Evolutionary conservation across 1,140 invertebrate genomes (phyloP).

Genomic region (Diprion similis): DNA sequence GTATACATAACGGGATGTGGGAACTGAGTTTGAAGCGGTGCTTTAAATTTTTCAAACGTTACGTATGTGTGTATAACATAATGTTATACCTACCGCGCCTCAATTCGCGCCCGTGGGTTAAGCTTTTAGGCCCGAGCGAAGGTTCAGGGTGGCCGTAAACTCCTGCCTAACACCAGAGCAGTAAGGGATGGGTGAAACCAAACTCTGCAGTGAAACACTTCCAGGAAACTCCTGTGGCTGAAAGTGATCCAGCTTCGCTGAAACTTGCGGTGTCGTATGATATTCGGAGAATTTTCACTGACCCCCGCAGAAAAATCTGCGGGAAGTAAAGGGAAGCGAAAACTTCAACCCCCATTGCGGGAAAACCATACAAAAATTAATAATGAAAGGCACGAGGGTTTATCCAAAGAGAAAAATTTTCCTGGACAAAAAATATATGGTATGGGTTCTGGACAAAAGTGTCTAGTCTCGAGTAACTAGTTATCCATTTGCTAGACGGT

Average conservation of each 20-base stretch:
- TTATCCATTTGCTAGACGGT: no score
- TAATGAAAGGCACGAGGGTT: no score
- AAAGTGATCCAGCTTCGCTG: background rate
- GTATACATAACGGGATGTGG: no score
- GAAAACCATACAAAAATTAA: no score
- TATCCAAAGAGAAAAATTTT: no score
- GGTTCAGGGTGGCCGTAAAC: background rate
- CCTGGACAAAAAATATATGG: no score
- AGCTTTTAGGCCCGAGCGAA: constrained; percentile 14
- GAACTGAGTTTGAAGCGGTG: background rate
- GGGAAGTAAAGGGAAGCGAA: background rate
- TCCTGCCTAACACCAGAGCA: no score
- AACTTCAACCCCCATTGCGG: background rate
- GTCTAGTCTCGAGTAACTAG: no score
- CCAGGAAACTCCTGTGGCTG: background rate
- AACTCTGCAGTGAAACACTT: background rate
- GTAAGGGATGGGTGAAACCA: no score
- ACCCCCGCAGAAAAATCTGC: background rate
- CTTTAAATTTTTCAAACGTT: constrained; percentile 14
- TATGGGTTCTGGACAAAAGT: no score
- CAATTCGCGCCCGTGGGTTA: background rate
- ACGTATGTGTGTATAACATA: no score
- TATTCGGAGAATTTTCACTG: background rate
- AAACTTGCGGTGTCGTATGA: background rate
- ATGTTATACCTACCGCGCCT: no score